Evolutionary conservation across 2,113 vertebrate species (phyloP).

Genomic region (Reinhardtius hippoglossoides): DNA sequence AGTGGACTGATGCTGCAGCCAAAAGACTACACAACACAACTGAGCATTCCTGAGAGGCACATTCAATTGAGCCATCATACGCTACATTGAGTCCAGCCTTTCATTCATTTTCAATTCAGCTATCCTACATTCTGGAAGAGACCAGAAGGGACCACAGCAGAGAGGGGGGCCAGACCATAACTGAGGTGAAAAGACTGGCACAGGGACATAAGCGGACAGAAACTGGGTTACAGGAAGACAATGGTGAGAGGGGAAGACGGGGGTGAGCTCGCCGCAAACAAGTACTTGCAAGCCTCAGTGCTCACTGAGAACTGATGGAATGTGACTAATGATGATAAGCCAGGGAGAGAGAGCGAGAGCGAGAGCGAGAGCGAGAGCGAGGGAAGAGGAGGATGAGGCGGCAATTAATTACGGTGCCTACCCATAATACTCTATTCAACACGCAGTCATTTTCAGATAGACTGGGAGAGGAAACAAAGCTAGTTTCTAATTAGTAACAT

Average conservation of each 20-base stretch:
- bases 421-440: conserved; percentile 61
- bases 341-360: background rate
- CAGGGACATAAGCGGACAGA: conserved; percentile 25
- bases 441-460: conserved; percentile 44
- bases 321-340: conserved; percentile 73
- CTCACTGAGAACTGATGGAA: conserved; percentile 72
- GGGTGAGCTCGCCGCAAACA: conserved; percentile 37
- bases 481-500: conserved; percentile 66
- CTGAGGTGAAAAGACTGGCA: conserved; percentile 24
- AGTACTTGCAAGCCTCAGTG: conserved; percentile 59
- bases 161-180: background rate
- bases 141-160: background rate
- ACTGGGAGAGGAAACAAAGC: conserved; percentile 46
- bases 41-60: conserved; percentile 39
- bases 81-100: conserved; percentile 50
- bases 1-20: conserved; percentile 5
- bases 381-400: conserved; percentile 9
- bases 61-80: conserved; percentile 59
- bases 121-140: conserved; percentile 16
- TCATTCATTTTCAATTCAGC: conserved; percentile 52
- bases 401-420: conserved; percentile 66
- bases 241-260: conserved; percentile 19
- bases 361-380: background rate
- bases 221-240: conserved; percentile 40
- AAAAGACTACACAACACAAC: conserved; percentile 19